Evolutionary conservation across 2,888 invertebrate genomes (phyloP).

Genomic region (Hylaea fasciaria): DNA sequence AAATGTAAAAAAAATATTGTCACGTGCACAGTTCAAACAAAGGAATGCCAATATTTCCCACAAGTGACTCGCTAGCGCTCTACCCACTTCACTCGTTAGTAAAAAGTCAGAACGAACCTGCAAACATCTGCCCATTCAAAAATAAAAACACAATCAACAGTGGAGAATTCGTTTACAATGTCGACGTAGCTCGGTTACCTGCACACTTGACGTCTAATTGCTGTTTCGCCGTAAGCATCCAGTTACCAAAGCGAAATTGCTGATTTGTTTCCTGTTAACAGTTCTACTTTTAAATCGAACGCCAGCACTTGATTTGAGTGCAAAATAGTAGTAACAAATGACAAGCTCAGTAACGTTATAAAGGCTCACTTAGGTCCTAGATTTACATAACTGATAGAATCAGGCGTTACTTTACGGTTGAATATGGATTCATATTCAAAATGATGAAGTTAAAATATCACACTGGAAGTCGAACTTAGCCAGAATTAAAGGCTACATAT

Average conservation of each 20-base stretch:
- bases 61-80: no score
- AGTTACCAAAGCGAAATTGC: constrained; percentile 43
- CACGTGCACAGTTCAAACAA: no score
- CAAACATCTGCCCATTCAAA: not conserved
- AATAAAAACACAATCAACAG: not conserved
- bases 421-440: no score
- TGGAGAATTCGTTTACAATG: constrained; percentile 13
- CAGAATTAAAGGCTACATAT: no score
- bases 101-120: not conserved
- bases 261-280: constrained; percentile 33
- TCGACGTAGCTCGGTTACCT: constrained; percentile 14
- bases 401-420: no score
- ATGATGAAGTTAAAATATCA: no score
- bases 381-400: no score
- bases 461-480: no score
- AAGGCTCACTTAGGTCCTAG: constrained; percentile 1
- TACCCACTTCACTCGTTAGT: no score
- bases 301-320: no score
- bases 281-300: constrained; percentile 37
- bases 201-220: constrained; percentile 44
- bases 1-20: no score
- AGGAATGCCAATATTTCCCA: no score
- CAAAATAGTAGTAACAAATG: constrained; percentile 23
- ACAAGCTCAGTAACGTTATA: constrained; percentile 12
- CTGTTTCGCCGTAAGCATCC: constrained; percentile 34